Percentiles rank a stretch among this genome's conserved stretches.
Evolutionary conservation across 2,888 invertebrate species (phyloP).

Genomic region (Bembecia ichneumoniformis): DNA sequence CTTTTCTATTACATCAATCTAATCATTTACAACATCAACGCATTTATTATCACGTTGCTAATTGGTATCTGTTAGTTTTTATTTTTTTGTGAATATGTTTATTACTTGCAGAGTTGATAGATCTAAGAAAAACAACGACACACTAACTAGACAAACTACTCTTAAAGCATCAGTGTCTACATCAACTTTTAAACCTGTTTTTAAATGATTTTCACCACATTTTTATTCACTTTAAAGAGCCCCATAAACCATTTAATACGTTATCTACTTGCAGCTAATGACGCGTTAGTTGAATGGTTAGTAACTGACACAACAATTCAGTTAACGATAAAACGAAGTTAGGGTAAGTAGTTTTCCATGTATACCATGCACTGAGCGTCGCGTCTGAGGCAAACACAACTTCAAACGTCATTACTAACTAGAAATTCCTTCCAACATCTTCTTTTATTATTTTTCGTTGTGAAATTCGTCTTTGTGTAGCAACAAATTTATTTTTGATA

Average conservation of each 20-base stretch:
- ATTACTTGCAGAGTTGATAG: no score
- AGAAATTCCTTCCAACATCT: constrained; percentile 23
- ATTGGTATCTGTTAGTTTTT: no score
- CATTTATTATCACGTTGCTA: no score
- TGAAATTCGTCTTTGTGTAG: background rate
- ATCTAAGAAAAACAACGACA: no score
- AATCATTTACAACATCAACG: no score
- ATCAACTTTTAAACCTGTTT: background rate
- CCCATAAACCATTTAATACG: constrained; percentile 15
- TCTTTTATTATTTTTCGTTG: constrained; percentile 15
- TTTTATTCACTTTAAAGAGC: background rate
- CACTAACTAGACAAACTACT: no score
- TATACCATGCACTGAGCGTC: constrained; percentile 31
- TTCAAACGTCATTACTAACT: constrained; percentile 20
- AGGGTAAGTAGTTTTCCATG: constrained; percentile 68
- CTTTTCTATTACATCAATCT: no score
- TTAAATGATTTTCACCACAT: constrained; percentile 2
- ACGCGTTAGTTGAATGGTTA: constrained; percentile 35
- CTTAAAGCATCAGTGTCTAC: no score
- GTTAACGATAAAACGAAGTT: constrained; percentile 60
- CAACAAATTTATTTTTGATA: background rate
- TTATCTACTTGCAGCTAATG: constrained; percentile 35
- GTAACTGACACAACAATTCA: constrained; percentile 51
- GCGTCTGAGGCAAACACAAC: constrained; percentile 30
- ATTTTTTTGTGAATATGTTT: no score